Conservation (phyloP, 2,888 invertebrate species). For the Zygaena filipendulae region DNA sequence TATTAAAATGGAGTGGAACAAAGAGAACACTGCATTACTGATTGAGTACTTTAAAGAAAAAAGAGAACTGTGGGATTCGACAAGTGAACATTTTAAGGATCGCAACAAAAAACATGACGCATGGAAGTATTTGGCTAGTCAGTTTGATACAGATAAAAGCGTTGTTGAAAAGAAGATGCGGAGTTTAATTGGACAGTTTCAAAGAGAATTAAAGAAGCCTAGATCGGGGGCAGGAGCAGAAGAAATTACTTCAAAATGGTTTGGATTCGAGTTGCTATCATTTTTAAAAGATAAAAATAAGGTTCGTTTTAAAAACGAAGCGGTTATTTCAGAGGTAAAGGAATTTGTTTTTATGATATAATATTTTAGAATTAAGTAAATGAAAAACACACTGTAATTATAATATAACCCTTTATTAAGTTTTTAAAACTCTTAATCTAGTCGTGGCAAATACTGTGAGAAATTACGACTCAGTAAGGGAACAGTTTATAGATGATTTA, state of each 20-base stretch:
- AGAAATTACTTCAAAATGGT: constrained; percentile 4
- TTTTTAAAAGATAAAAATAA: constrained; percentile 5
- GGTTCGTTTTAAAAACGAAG: too few relatives aligned
- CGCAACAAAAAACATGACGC: constrained; percentile 5
- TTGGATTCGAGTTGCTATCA: constrained; percentile 7
- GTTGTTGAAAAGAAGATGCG: constrained; percentile 8
- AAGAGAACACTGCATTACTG: constrained; percentile 5
- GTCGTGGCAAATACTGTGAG: too few relatives aligned
- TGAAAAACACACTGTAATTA: constrained; percentile 1
- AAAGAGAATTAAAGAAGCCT: constrained; percentile 8
- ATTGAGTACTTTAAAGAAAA: constrained; percentile 7
- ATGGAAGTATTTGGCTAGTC: constrained; percentile 5
- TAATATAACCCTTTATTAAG: too few relatives aligned
- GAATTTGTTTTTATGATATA: constrained; percentile 4
- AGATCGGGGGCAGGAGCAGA: constrained; percentile 8
- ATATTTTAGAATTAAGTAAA: not conserved
- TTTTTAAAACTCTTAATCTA: too few relatives aligned
- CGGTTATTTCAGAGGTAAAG: constrained; percentile 5
- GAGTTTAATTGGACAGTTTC: constrained; percentile 8
- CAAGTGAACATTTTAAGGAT: constrained; percentile 5
- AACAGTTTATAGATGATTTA: too few relatives aligned
- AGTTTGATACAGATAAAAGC: constrained; percentile 5
- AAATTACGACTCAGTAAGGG: too few relatives aligned
- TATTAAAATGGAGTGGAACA: constrained; percentile 4
- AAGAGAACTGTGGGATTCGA: constrained; percentile 7